Conservation (phyloP, 2,113 vertebrate genomes). For the Ciconia stormi region DNA sequence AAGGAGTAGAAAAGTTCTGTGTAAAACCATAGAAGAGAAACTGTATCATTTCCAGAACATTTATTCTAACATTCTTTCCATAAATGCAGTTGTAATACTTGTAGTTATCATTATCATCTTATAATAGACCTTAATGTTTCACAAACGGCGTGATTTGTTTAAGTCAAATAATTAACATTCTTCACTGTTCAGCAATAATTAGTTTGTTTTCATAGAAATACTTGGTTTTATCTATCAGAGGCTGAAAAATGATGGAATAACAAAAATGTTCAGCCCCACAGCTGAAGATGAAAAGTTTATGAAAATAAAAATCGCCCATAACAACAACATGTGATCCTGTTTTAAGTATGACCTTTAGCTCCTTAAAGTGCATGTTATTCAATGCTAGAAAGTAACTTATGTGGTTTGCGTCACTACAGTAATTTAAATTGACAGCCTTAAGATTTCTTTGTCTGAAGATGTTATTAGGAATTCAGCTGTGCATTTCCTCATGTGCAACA, state of each 20-base stretch:
- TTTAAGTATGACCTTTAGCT: conserved; percentile 31
- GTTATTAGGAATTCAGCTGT: conserved; percentile 21
- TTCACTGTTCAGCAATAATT: conserved; percentile 59
- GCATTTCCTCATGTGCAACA: not conserved
- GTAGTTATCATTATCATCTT: conserved; percentile 20
- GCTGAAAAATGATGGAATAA: conserved; percentile 29
- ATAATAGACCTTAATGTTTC: conserved; percentile 37
- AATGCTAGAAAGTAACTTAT: not conserved
- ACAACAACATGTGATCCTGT: not conserved
- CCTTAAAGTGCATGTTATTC: not conserved
- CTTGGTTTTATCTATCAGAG: not conserved
- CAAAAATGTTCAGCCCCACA: not conserved
- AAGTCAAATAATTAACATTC: conserved; percentile 45
- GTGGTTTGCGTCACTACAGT: not conserved
- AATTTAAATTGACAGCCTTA: conserved; percentile 26
- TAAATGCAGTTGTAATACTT: conserved; percentile 12
- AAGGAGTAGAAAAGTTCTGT: not conserved
- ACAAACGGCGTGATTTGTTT: not conserved
- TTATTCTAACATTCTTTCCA: conserved; percentile 33
- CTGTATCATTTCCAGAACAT: conserved; percentile 1
- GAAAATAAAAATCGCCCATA: conserved; percentile 25
- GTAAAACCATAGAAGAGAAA: not conserved
- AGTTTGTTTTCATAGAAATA: conserved; percentile 49
- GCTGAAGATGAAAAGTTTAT: conserved; percentile 7
- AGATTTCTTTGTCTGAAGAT: conserved; percentile 18